Conservation (phyloP, 2,888 invertebrate genomes). For the Schrankia costaestrigalis region DNA sequence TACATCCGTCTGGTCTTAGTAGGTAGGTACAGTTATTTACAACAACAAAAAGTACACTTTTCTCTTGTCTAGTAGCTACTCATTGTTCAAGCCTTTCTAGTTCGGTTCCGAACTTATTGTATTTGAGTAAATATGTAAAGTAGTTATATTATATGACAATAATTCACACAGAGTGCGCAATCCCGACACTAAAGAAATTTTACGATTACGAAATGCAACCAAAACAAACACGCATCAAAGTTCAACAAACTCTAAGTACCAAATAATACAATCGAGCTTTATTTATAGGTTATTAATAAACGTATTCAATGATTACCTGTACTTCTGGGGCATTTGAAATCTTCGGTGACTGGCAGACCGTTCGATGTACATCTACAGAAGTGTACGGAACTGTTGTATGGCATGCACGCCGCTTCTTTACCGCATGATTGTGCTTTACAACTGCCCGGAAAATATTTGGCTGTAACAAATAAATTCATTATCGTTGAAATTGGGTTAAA, state of each 20-base stretch:
- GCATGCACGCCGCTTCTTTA: conserved; percentile 80
- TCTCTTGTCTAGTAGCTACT: too few species aligned
- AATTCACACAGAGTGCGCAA: too few species aligned
- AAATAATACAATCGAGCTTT: conserved; percentile 24
- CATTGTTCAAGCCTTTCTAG: too few species aligned
- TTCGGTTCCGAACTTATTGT: too few species aligned
- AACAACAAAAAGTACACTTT: too few species aligned
- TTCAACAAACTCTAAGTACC: conserved; percentile 28
- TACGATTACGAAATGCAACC: conserved; percentile 9
- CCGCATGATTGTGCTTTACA: conserved; percentile 75
- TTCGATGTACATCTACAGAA: conserved; percentile 81
- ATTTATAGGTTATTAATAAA: conserved; percentile 29
- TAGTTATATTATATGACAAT: too few species aligned
- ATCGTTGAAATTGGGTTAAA: background rate
- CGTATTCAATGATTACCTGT: conserved; percentile 59
- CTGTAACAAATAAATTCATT: conserved; percentile 5
- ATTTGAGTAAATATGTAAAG: too few species aligned
- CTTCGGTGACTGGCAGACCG: conserved; percentile 75
- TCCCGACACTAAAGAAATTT: background rate
- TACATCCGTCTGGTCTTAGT: too few species aligned
- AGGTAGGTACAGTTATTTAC: too few species aligned
- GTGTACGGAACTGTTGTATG: conserved; percentile 64
- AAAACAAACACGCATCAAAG: conserved; percentile 16
- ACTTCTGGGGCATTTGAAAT: conserved; percentile 77
- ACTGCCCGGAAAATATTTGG: conserved; percentile 38